phyloP scores from a whole-genome alignment of 2,113 vertebrate genomes.

The Anolis carolinensis region DNA sequence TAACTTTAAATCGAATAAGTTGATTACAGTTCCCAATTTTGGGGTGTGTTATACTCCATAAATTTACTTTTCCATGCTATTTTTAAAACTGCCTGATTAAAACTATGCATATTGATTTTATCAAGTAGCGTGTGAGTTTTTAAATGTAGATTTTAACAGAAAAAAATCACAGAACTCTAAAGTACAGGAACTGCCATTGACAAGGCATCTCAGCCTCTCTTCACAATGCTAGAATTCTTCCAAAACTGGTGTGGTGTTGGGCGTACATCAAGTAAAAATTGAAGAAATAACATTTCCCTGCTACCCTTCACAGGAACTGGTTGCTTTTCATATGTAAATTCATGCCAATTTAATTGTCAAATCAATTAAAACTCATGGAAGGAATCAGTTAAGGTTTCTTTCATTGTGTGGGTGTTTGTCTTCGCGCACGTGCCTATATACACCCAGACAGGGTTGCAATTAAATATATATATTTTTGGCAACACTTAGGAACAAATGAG shows the following conservation, averaged over 20 bases:
- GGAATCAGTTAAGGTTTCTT: not conserved
- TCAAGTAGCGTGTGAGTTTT: not conserved
- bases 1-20: too few species aligned
- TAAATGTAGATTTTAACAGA: not conserved
- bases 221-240: not conserved
- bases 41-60: too few species aligned
- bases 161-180: not conserved
- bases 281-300: not conserved
- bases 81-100: too few species aligned
- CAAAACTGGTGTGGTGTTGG: not conserved
- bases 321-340: not conserved
- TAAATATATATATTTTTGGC: slow-evolving; percentile 9
- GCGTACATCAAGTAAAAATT: not conserved
- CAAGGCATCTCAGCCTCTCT: not conserved
- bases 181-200: not conserved
- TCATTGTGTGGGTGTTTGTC: not conserved
- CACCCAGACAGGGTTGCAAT: slow-evolving; percentile 24
- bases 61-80: too few species aligned
- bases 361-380: slow-evolving; percentile 32
- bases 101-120: not conserved
- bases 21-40: too few species aligned
- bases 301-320: not conserved
- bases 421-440: too few species aligned
- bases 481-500: not conserved
- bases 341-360: slow-evolving; percentile 31